These are phyloP conservation scores for Noctua pronuba DNA, from an alignment of 2,888 invertebrate species.

Conservation along the genomic window DNA sequence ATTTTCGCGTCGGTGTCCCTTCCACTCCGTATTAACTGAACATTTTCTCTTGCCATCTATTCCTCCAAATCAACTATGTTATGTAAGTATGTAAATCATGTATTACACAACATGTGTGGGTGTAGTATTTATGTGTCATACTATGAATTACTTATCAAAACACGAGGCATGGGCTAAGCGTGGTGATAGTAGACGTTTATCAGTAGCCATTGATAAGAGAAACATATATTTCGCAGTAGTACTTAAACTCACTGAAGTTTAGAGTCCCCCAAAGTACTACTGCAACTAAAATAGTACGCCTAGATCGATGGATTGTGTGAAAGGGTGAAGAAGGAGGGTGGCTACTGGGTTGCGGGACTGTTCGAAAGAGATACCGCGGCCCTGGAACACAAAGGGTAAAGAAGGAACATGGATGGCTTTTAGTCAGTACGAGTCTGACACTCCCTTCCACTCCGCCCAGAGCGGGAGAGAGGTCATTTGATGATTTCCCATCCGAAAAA, in stretches of 20 bases:
- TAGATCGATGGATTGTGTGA: not conserved
- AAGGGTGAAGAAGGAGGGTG: not conserved
- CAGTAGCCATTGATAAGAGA: constrained; percentile 40
- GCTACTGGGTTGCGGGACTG: too few relatives aligned
- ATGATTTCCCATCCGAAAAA: too few relatives aligned
- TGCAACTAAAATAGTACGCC: not conserved
- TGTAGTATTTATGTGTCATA: constrained; percentile 14
- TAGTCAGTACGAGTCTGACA: too few relatives aligned
- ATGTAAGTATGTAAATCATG: not conserved
- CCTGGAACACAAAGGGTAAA: too few relatives aligned
- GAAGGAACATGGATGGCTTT: too few relatives aligned
- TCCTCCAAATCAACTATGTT: not conserved
- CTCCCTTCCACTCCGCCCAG: too few relatives aligned
- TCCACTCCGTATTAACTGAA: not conserved
- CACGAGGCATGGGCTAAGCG: constrained; percentile 1
- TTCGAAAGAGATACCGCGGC: too few relatives aligned
- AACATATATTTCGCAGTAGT: constrained; percentile 19
- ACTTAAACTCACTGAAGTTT: not conserved
- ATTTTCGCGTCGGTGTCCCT: too few relatives aligned
- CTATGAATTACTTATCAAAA: constrained; percentile 24
- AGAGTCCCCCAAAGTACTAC: not conserved
- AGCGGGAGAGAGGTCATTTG: too few relatives aligned
- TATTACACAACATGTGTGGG: constrained; percentile 14
- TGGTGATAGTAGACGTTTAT: constrained; percentile 26
- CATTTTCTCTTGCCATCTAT: not conserved